Conservation (phyloP, 2,113 vertebrate species). For the Loxodonta africana region DNA sequence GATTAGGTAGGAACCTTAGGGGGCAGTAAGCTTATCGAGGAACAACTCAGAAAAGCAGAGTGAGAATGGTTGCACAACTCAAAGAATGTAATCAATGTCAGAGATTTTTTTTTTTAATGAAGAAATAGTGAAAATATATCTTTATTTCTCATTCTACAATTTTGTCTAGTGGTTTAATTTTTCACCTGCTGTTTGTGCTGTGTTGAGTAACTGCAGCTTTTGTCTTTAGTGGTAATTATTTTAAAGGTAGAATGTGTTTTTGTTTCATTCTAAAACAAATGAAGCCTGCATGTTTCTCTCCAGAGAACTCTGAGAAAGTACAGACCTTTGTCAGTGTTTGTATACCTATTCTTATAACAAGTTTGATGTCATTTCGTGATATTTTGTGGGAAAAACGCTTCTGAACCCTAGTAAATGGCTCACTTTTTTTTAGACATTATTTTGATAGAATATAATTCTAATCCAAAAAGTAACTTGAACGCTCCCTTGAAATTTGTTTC, state of each 20-base stretch:
- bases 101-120: neutral
- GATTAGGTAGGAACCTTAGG: neutral
- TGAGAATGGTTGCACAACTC: neutral
- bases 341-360: neutral
- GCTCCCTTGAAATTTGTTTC: neutral
- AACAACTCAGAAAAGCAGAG: neutral
- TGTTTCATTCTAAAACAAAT: constrained; percentile 23
- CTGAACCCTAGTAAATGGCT: neutral
- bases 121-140: constrained; percentile 23
- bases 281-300: neutral
- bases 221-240: neutral
- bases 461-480: constrained; percentile 16
- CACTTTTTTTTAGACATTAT: neutral
- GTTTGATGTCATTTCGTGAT: neutral
- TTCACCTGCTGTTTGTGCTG: neutral
- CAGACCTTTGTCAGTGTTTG: neutral
- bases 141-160: neutral
- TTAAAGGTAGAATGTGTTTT: constrained; percentile 14
- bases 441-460: constrained; percentile 48
- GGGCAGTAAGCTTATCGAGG: neutral
- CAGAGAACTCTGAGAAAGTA: neutral
- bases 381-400: constrained; percentile 9
- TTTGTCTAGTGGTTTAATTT: neutral
- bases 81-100: neutral
- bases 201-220: constrained; percentile 1